These are phyloP conservation scores for Drosophila neonasuta DNA, from an alignment of 2,888 invertebrate genomes.

Conservation along the genomic window DNA sequence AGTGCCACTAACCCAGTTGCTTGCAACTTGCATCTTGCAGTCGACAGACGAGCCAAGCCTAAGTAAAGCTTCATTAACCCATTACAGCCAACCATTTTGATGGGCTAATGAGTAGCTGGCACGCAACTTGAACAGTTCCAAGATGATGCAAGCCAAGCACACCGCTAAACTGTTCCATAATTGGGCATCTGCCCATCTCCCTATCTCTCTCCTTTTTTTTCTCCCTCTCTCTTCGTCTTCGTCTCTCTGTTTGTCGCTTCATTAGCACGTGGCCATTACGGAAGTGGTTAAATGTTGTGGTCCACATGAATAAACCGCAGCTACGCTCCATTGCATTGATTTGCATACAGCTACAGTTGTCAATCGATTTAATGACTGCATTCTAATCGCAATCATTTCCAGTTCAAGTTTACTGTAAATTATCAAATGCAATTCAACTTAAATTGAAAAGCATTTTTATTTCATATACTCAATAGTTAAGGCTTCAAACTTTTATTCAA, in stretches of 20 bases:
- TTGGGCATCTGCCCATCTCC: constrained; percentile 1
- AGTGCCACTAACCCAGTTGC: constrained; percentile 76
- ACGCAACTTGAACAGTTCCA: constrained; percentile 52
- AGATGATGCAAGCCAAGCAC: constrained; percentile 45
- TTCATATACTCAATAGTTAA: too few relatives aligned
- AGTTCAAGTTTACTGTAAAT: not conserved
- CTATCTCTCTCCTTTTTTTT: not conserved
- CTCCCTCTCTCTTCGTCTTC: not conserved
- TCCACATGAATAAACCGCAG: constrained; percentile 73
- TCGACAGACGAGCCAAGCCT: constrained; percentile 9
- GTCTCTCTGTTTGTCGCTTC: constrained; percentile 5
- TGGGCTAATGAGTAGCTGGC: constrained; percentile 56
- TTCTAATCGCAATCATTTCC: not conserved
- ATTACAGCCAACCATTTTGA: constrained; percentile 48
- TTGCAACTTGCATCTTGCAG: constrained; percentile 15
- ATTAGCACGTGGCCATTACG: constrained; percentile 66
- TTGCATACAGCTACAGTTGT: constrained; percentile 60
- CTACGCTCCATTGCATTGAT: constrained; percentile 67
- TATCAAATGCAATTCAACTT: too few relatives aligned
- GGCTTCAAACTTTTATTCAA: too few relatives aligned
- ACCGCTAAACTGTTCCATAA: constrained; percentile 29
- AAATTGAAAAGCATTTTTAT: too few relatives aligned
- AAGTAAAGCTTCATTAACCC: constrained; percentile 62
- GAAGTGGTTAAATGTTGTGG: constrained; percentile 67
- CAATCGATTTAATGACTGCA: not conserved